Percentiles rank a stretch among this genome's conserved stretches.
Evolutionary conservation across 2,113 vertebrate genomes (phyloP).

Genomic region (Dicaeum eximium): DNA sequence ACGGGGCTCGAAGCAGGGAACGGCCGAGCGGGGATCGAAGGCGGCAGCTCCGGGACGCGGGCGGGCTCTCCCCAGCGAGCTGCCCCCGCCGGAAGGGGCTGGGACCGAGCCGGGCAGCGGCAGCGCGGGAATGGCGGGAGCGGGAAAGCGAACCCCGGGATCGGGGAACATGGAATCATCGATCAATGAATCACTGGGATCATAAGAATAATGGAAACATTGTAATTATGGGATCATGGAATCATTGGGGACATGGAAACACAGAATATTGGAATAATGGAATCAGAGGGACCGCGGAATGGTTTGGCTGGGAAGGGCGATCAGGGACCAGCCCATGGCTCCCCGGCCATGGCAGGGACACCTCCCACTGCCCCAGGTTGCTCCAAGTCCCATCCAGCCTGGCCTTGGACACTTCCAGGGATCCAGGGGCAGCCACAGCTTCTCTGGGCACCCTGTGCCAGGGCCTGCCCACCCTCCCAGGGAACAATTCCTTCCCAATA

Average conservation of each 20-base stretch:
- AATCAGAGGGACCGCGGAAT: too few relatives aligned
- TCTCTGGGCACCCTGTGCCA: background rate
- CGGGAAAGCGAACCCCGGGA: background rate
- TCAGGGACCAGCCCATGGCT: fast-evolving
- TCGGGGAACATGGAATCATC: too few relatives aligned
- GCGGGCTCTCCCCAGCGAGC: background rate
- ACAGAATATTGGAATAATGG: background rate
- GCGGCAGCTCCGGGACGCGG: too few relatives aligned
- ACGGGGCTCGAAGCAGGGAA: fast-evolving
- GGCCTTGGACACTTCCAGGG: background rate
- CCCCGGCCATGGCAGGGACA: background rate
- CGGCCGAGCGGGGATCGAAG: background rate
- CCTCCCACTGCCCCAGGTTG: fast-evolving
- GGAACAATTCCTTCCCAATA: background rate
- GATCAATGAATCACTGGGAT: background rate
- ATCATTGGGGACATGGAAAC: background rate
- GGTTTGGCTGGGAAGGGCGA: background rate
- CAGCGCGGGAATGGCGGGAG: too few relatives aligned
- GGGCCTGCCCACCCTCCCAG: background rate
- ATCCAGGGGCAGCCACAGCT: background rate
- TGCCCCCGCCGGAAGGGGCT: background rate
- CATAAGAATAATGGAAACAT: background rate
- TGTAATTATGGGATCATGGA: background rate
- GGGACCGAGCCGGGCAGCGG: too few relatives aligned
- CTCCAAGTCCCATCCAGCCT: fast-evolving